Evolutionary conservation across 2,888 invertebrate species (phyloP).

Genomic region (Tiliacea aurago): DNA sequence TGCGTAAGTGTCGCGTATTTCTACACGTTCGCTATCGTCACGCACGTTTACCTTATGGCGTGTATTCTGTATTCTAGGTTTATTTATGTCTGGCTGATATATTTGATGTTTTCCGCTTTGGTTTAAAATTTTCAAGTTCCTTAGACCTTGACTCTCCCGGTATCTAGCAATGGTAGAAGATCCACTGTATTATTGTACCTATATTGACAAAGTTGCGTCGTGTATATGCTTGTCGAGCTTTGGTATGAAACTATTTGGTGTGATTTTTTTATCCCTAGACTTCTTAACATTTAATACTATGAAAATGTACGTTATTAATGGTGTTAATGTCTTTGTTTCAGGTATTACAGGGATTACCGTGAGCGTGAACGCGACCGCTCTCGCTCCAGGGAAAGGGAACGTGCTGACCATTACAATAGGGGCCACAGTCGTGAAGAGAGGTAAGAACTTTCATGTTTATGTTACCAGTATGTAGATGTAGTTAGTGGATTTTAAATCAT

Average conservation of each 20-base stretch:
- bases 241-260: conserved; percentile 32
- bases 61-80: conserved; percentile 46
- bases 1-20: conserved; percentile 87
- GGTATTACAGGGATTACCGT: conserved; percentile 91
- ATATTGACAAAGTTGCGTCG: conserved; percentile 17
- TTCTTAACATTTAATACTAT: conserved; percentile 2
- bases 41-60: conserved; percentile 53
- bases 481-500: not conserved
- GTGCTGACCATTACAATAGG: conserved; percentile 93
- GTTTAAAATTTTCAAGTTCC: conserved; percentile 35
- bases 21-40: conserved; percentile 50
- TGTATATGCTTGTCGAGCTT: conserved; percentile 41
- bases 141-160: conserved; percentile 14
- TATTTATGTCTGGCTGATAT: conserved; percentile 24
- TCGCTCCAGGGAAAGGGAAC: conserved; percentile 94
- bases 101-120: conserved; percentile 35
- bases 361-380: conserved; percentile 93
- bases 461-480: not conserved
- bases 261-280: conserved; percentile 17
- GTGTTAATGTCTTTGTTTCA: conserved; percentile 69
- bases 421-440: conserved; percentile 95
- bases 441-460: conserved; percentile 80
- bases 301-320: conserved; percentile 8
- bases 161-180: conserved; percentile 41
- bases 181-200: conserved; percentile 32